A percentile compares a stretch with the other conserved stretches of the same genome.
Conservation (phyloP, 2,797 vertebrate genomes). For the Schizopygopsis pylzovi region DNA sequence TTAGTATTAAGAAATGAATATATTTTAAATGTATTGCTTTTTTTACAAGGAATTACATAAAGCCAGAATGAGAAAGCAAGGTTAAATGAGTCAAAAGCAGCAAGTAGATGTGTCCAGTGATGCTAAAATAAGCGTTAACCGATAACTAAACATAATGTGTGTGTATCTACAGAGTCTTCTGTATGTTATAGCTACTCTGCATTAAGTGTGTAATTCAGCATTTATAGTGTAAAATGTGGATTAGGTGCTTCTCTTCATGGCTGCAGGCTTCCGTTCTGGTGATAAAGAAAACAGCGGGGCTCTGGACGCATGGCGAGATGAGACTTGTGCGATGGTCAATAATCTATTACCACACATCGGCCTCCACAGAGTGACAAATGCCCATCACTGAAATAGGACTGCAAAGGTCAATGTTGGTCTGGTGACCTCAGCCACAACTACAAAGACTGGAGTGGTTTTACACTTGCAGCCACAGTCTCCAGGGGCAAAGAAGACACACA, state of each 20-base stretch:
- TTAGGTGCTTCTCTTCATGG: constrained; percentile 60
- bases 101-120: constrained; percentile 37
- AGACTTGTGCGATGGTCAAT: constrained; percentile 83
- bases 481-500: constrained; percentile 35
- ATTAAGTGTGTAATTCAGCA: constrained; percentile 62
- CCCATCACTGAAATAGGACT: constrained; percentile 80
- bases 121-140: constrained; percentile 38
- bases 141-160: constrained; percentile 45
- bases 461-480: constrained; percentile 56
- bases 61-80: not conserved
- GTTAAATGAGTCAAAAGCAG: constrained; percentile 38
- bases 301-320: constrained; percentile 73
- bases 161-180: constrained; percentile 53
- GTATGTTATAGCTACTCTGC: constrained; percentile 49
- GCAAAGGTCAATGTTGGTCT: constrained; percentile 78
- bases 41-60: not conserved
- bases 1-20: no score
- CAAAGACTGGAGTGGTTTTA: constrained; percentile 64
- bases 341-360: constrained; percentile 82
- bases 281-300: constrained; percentile 68
- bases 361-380: constrained; percentile 83
- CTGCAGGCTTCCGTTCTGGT: constrained; percentile 62
- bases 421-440: constrained; percentile 72
- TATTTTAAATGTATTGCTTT: not conserved
- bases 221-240: constrained; percentile 64